phyloP scores from a whole-genome alignment of 2,797 vertebrate genomes.

The Benthosema pterotum region DNA sequence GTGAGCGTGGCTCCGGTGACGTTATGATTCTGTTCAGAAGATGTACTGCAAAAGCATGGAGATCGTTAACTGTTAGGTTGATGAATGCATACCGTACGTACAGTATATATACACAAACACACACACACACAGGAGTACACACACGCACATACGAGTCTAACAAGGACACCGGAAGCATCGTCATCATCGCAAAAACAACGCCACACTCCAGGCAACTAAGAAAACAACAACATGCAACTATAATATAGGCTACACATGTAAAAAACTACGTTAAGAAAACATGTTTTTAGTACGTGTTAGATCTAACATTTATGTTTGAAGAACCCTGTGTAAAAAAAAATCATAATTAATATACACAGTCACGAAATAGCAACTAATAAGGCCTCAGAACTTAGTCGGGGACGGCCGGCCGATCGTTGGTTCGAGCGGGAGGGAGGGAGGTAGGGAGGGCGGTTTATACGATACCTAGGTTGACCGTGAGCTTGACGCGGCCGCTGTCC shows the following conservation, averaged over 20 bases:
- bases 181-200: constrained; percentile 61
- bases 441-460: constrained; percentile 77
- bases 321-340: constrained; percentile 28
- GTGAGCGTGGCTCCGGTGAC: constrained; percentile 56
- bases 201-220: constrained; percentile 61
- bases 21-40: constrained; percentile 80
- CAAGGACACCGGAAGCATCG: constrained; percentile 55
- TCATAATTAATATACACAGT: constrained; percentile 35
- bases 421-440: no score
- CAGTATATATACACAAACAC: constrained; percentile 40
- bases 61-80: constrained; percentile 76
- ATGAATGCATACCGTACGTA: constrained; percentile 68
- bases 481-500: constrained; percentile 93
- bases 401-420: constrained; percentile 12
- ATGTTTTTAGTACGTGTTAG: constrained; percentile 59
- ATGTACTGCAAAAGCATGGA: constrained; percentile 85
- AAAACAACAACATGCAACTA: constrained; percentile 73
- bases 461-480: constrained; percentile 98
- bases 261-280: constrained; percentile 35
- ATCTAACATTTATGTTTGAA: constrained; percentile 32
- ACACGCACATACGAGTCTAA: constrained; percentile 37
- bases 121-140: constrained; percentile 38
- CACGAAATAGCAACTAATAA: constrained; percentile 29
- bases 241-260: no score
- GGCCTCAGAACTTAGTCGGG: constrained; percentile 17